Evolutionary conservation across 1,140 invertebrate genomes (phyloP).

Genomic region (Anastrepha obliqua): DNA sequence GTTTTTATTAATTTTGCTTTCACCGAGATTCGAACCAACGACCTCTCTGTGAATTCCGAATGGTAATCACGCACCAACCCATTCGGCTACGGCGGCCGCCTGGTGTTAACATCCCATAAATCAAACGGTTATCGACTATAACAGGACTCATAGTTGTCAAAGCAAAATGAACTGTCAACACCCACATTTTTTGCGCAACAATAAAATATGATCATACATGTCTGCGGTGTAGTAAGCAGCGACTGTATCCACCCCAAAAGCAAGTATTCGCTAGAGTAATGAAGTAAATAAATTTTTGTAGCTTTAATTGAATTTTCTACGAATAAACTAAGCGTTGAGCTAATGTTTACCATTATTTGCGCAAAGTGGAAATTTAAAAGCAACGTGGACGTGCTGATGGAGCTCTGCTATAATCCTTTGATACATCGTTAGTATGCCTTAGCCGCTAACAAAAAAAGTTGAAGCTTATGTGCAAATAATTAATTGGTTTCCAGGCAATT

Average conservation of each 20-base stretch:
- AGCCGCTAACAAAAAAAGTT: background rate
- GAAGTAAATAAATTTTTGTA: background rate
- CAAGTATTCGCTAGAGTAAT: background rate
- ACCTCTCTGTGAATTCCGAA: no score
- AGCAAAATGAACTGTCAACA: background rate
- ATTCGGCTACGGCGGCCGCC: no score
- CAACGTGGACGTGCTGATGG: background rate
- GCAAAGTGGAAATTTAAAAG: background rate
- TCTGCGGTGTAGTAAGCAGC: background rate
- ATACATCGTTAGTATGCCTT: background rate
- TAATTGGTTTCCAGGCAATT: background rate
- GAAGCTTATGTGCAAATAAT: background rate
- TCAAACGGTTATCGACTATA: background rate
- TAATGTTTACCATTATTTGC: background rate
- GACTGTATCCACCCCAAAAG: background rate
- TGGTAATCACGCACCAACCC: no score
- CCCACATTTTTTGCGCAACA: background rate
- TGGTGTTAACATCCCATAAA: background rate
- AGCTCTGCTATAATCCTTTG: background rate
- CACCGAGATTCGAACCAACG: no score
- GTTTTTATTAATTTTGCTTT: no score
- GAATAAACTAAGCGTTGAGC: background rate
- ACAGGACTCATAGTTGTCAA: constrained; percentile 17
- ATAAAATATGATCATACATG: background rate
- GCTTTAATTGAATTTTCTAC: constrained; percentile 20